Conservation (phyloP, 2,888 invertebrate species). For the Patella caerulea region DNA sequence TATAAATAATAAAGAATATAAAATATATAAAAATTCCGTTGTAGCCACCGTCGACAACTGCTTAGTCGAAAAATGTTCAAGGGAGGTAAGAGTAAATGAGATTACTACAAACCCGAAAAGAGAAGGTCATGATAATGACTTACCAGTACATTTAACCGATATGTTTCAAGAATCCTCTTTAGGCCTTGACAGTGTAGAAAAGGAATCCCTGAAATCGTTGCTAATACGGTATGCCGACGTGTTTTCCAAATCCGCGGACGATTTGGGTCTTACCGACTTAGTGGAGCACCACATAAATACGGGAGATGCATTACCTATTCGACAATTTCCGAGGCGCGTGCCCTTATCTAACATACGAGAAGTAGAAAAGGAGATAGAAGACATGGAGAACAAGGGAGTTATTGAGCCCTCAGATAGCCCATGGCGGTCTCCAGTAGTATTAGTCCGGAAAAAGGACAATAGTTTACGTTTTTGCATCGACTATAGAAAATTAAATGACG, state of each 20-base stretch:
- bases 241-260: neutral
- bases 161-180: too few species aligned
- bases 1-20: too few species aligned
- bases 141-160: too few species aligned
- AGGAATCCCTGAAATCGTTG: neutral
- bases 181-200: neutral
- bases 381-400: neutral
- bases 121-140: too few species aligned
- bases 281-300: neutral
- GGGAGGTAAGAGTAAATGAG: too few species aligned
- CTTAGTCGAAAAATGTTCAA: too few species aligned
- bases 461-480: conserved; percentile 6
- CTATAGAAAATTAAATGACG: neutral
- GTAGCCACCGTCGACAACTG: too few species aligned
- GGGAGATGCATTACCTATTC: neutral
- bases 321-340: neutral
- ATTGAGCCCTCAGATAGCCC: neutral
- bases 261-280: neutral
- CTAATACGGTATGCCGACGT: neutral
- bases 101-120: too few species aligned
- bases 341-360: too few species aligned
- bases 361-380: neutral
- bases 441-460: neutral
- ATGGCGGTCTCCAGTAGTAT: neutral
- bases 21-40: too few species aligned